Percentiles rank a stretch among this genome's conserved stretches.
Evolutionary conservation across 2,888 invertebrate genomes (phyloP).

Genomic region (Chaetogeoica ovagalla): DNA sequence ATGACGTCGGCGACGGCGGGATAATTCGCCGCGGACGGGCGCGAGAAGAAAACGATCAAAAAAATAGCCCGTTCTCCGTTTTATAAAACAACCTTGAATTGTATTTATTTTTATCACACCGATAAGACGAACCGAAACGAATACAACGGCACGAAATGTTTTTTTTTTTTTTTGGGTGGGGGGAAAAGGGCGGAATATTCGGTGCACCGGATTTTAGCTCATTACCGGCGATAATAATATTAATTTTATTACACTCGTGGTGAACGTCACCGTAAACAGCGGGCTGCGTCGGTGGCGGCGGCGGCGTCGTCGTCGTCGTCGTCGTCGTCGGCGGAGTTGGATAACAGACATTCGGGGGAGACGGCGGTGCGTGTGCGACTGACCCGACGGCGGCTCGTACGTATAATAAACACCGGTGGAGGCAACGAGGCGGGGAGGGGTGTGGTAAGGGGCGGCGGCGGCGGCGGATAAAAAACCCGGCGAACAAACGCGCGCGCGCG

Average conservation of each 20-base stretch:
- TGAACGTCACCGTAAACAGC: constrained; percentile 38
- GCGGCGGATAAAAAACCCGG: constrained; percentile 44
- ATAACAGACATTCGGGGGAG: constrained; percentile 35
- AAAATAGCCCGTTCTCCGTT: too few relatives aligned
- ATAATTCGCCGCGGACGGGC: not conserved
- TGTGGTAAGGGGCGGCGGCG: constrained; percentile 26
- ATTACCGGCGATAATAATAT: not conserved
- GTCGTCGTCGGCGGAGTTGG: not conserved
- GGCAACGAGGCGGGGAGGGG: not conserved
- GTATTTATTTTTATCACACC: too few relatives aligned
- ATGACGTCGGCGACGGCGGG: constrained; percentile 7
- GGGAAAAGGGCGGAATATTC: not conserved
- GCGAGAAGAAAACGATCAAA: too few relatives aligned
- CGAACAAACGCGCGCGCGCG: constrained; percentile 35
- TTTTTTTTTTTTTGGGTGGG: too few relatives aligned
- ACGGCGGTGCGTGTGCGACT: constrained; percentile 51
- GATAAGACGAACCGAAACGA: too few relatives aligned
- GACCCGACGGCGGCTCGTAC: constrained; percentile 25
- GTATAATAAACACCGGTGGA: constrained; percentile 24
- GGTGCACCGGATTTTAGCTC: too few relatives aligned
- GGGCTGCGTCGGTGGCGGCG: not conserved
- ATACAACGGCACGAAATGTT: not conserved
- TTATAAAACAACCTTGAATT: too few relatives aligned
- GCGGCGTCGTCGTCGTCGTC: not conserved
- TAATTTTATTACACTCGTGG: constrained; percentile 1